These are phyloP conservation scores for Gandaritis pyraliata DNA, from an alignment of 2,888 invertebrate genomes.

Conservation along the genomic window DNA sequence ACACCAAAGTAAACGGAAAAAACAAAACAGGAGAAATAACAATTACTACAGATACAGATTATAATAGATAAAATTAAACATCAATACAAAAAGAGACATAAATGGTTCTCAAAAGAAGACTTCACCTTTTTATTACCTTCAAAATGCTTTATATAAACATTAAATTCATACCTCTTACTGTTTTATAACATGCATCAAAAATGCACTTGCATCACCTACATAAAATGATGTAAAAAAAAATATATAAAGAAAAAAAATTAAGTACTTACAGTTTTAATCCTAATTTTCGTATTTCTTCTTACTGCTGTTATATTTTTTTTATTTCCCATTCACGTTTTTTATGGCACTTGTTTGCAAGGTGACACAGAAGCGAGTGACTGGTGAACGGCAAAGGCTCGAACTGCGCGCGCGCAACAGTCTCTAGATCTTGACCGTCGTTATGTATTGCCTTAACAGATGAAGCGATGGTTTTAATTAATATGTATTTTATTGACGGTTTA, in stretches of 20 bases:
- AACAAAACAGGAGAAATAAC: no score
- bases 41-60: no score
- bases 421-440: constrained; percentile 47
- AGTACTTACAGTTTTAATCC: constrained; percentile 31
- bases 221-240: background rate
- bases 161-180: no score
- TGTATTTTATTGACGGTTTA: constrained; percentile 1
- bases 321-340: constrained; percentile 47
- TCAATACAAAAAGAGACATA: no score
- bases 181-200: no score
- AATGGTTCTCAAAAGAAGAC: no score
- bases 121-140: no score
- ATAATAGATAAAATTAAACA: no score
- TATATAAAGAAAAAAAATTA: constrained; percentile 1
- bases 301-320: constrained; percentile 29
- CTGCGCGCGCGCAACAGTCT: constrained; percentile 60
- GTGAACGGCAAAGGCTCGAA: constrained; percentile 53
- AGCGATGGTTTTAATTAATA: constrained; percentile 12
- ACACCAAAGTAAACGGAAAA: no score
- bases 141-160: no score
- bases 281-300: constrained; percentile 5
- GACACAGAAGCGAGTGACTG: constrained; percentile 52
- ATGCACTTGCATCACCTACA: no score
- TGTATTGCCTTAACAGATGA: constrained; percentile 10
- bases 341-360: constrained; percentile 34